Percentiles rank a stretch among this genome's conserved stretches.
Evolutionary conservation across 1,140 invertebrate genomes (phyloP).

Genomic region (Drosophila guanche): DNA sequence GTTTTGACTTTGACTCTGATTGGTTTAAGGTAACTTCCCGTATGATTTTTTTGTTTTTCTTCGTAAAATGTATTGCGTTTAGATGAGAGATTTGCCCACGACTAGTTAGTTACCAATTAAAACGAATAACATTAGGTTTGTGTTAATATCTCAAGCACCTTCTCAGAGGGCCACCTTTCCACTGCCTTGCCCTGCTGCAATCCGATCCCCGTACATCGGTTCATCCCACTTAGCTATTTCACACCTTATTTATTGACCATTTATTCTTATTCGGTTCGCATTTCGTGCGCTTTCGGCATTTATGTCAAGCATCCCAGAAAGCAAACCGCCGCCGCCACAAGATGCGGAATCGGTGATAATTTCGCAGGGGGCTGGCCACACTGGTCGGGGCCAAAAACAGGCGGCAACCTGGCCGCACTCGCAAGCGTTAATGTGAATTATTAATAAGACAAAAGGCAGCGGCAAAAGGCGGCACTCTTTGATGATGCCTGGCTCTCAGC

Average conservation of each 20-base stretch:
- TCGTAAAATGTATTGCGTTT: background rate
- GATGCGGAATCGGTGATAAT: constrained; percentile 60
- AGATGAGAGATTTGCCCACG: background rate
- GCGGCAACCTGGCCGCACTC: constrained; percentile 77
- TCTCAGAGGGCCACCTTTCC: constrained; percentile 12
- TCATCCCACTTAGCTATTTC: constrained; percentile 75
- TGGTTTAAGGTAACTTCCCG: too few relatives aligned
- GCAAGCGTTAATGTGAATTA: constrained; percentile 84
- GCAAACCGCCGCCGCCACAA: constrained; percentile 12
- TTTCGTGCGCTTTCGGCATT: constrained; percentile 82
- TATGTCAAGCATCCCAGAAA: constrained; percentile 55
- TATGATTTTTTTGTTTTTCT: too few relatives aligned
- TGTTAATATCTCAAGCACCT: constrained; percentile 37
- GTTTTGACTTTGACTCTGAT: too few relatives aligned
- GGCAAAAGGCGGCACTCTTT: constrained; percentile 70
- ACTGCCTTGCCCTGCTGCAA: background rate
- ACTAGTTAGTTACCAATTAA: constrained; percentile 44
- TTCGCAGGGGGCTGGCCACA: constrained; percentile 64
- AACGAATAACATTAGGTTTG: constrained; percentile 45
- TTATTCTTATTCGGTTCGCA: constrained; percentile 39
- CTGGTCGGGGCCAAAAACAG: constrained; percentile 54
- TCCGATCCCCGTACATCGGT: constrained; percentile 13
- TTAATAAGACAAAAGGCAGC: constrained; percentile 83
- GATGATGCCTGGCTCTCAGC: constrained; percentile 38
- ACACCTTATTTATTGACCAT: constrained; percentile 82